Conservation (phyloP, 1,140 invertebrate species). For the Bombus consobrinus region DNA sequence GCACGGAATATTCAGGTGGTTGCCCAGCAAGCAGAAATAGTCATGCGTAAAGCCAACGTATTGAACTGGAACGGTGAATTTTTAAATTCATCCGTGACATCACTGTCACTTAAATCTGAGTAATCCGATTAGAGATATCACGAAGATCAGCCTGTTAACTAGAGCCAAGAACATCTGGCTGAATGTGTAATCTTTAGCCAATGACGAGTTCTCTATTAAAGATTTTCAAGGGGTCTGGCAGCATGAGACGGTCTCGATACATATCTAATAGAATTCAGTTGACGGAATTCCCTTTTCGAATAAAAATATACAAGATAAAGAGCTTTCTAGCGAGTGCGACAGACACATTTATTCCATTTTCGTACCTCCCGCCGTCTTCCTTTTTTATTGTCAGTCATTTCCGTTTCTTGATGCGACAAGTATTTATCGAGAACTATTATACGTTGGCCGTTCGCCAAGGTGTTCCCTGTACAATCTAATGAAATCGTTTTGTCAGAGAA, state of each 20-base stretch:
- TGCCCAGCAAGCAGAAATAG: too few species aligned
- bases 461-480: not conserved
- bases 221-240: not conserved
- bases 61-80: not conserved
- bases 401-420: constrained; percentile 17
- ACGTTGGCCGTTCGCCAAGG: constrained; percentile 14
- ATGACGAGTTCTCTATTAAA: not conserved
- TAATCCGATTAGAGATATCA: constrained; percentile 46
- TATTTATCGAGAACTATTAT: constrained; percentile 47
- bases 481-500: constrained; percentile 9
- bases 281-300: not conserved
- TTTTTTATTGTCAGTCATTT: constrained; percentile 34
- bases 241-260: not conserved
- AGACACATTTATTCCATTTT: constrained; percentile 5
- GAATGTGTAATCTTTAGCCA: constrained; percentile 3
- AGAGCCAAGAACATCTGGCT: not conserved
- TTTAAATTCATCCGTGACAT: not conserved
- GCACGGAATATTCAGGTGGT: not conserved
- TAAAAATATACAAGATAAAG: not conserved
- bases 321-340: too few species aligned
- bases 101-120: not conserved
- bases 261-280: not conserved
- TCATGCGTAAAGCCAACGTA: not conserved
- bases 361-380: not conserved
- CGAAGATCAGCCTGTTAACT: constrained; percentile 1